Evolutionary conservation across 2,113 vertebrate species (phyloP).

Genomic region (Ctenodactylus gundi): DNA sequence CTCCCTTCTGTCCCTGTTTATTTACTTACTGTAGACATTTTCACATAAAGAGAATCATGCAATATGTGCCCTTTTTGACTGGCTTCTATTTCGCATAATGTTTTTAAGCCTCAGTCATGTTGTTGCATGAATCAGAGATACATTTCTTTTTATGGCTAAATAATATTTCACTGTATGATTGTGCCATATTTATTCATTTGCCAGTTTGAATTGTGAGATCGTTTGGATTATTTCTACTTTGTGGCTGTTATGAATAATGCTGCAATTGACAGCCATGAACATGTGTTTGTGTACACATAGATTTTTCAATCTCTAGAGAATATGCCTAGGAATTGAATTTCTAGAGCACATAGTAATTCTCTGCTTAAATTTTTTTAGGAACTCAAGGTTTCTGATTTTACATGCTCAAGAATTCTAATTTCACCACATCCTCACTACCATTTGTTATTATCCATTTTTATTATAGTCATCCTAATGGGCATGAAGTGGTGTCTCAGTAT

Average conservation of each 20-base stretch:
- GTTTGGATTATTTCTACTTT: not conserved
- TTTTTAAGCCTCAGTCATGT: not conserved
- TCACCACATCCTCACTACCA: not conserved
- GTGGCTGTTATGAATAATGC: not conserved
- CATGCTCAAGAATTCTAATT: not conserved
- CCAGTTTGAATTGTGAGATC: not conserved
- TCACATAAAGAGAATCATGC: not conserved
- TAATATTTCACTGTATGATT: not conserved
- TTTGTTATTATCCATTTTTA: not conserved
- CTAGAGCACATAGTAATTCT: not conserved
- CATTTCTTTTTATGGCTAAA: not conserved
- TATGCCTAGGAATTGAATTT: not conserved
- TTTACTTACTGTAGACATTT: constrained; percentile 7
- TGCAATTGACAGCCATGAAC: not conserved
- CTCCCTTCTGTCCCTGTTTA: not conserved
- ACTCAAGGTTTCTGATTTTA: too few species aligned
- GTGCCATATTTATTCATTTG: not conserved
- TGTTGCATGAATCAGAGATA: not conserved
- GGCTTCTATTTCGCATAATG: not conserved
- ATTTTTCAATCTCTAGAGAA: not conserved
- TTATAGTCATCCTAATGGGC: not conserved
- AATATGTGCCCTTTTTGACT: not conserved
- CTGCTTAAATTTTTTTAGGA: constrained; percentile 1
- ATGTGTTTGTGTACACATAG: not conserved
- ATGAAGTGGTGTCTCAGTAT: not conserved